Base-by-base conservation (phyloP, 2,797 vertebrate species). In the Martes flavigula region DNA sequence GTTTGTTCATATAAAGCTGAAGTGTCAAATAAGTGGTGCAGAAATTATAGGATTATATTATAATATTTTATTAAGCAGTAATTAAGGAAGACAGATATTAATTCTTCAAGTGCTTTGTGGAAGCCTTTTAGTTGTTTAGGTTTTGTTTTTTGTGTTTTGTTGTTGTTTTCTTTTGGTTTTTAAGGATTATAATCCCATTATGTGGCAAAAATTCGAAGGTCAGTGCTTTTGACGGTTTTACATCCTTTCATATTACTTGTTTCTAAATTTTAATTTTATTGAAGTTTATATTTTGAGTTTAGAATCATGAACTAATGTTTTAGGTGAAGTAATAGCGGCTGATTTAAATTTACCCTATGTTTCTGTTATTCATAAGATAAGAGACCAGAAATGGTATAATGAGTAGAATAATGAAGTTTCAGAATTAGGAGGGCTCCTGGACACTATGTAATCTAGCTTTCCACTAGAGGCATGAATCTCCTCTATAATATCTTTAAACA, bases 31-130 rank as follows among this genome's bases (percentile, higher is more conserved):
- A 97, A 89, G 96, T 97, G 68, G 90, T 98, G 90, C 91, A 98
- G 87, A 98, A 98, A 83, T 98, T 91, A 97, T 38, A 91, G 97
- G 97, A 97, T 98, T 98, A 97, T 75, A 87, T 87, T 95, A 85
- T 97, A 96, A 97, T 98, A 96, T 97, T 98, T 98, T 98, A 97
- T 93, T 93, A 93, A 94, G 97, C 90, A 81, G 58, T 97, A 98
- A 98, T 98, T 72, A 96, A 94, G 96, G 95, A 95, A 97, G 97
- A 98, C 87, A 96, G 97, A 96, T 97, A 97, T 64, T 98, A 98
- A 98, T 98, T 96, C 97, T 96, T 86, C 96, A 97, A 93, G 91
- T 94, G 81, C 89, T 98, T 97, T 96, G 35, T 95, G 96, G 98
- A 97, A 87, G 48, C n/a, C 30, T 83, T 97, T 98, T 97, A 92